Evolutionary conservation across 2,888 invertebrate species (phyloP).

Genomic region (Nematopogon swammerdamellus): DNA sequence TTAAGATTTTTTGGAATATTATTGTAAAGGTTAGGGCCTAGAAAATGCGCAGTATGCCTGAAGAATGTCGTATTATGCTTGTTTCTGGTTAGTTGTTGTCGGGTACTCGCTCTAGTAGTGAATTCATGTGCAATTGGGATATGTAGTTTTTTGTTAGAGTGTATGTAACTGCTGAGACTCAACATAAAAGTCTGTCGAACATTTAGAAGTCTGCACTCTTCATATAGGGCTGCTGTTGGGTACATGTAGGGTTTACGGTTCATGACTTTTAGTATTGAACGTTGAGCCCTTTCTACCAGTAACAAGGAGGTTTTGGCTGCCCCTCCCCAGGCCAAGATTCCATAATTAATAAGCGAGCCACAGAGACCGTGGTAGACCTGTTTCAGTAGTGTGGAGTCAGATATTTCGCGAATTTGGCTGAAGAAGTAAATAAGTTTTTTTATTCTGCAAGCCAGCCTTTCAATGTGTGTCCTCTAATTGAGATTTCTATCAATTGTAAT

Average conservation of each 20-base stretch:
- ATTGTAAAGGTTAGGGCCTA: too few species aligned
- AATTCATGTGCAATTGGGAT: too few species aligned
- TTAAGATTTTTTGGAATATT: too few species aligned
- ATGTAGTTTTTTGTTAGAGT: too few species aligned
- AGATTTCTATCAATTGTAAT: background rate
- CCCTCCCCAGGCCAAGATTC: background rate
- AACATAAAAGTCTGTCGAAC: background rate
- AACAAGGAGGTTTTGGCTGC: background rate
- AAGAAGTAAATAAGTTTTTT: constrained; percentile 1
- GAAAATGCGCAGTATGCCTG: too few species aligned
- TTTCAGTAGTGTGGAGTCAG: background rate
- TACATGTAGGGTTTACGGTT: background rate
- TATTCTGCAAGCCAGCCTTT: background rate
- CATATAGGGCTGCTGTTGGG: background rate
- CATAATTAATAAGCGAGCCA: background rate
- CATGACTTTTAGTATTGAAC: background rate
- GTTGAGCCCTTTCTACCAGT: background rate
- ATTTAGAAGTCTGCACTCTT: background rate
- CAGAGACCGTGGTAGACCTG: background rate
- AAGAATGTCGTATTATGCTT: too few species aligned
- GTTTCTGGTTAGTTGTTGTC: too few species aligned
- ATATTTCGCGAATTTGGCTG: background rate
- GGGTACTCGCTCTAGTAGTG: too few species aligned
- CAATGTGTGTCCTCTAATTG: background rate
- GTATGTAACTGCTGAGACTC: too few species aligned